Conservation (phyloP, 2,888 invertebrate genomes). For the Lathronympha strigana region DNA sequence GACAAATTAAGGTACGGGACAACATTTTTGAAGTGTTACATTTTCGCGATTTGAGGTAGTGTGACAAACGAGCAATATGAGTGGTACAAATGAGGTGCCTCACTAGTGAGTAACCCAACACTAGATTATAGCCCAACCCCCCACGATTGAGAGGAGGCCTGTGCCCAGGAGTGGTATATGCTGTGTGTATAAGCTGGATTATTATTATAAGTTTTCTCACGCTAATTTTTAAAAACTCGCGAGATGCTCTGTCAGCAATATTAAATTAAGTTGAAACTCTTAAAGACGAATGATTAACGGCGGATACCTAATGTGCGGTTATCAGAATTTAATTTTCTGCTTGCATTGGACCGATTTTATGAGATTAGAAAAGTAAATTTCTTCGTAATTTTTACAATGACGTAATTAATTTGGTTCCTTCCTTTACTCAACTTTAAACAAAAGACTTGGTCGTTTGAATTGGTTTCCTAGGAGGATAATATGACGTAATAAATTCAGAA, state of each 20-base stretch:
- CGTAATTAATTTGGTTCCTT: slow-evolving; percentile 2
- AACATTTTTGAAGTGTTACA: too few species aligned
- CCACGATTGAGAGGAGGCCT: too few species aligned
- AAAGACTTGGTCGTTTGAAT: background rate
- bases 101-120: too few species aligned
- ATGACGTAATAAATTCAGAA: background rate
- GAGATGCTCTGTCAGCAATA: background rate
- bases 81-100: too few species aligned
- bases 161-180: too few species aligned
- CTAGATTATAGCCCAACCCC: too few species aligned
- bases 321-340: background rate
- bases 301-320: background rate
- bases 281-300: background rate
- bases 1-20: too few species aligned
- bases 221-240: too few species aligned
- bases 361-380: background rate
- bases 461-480: background rate
- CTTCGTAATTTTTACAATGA: background rate
- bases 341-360: background rate
- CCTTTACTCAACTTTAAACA: background rate
- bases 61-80: too few species aligned
- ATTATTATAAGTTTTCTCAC: too few species aligned
- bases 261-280: background rate
- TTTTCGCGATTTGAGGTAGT: too few species aligned
- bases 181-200: too few species aligned